A percentile compares a stretch with the other conserved stretches of the same genome.
phyloP scores from a whole-genome alignment of 2,797 vertebrate species.

The Rhincodon typus region DNA sequence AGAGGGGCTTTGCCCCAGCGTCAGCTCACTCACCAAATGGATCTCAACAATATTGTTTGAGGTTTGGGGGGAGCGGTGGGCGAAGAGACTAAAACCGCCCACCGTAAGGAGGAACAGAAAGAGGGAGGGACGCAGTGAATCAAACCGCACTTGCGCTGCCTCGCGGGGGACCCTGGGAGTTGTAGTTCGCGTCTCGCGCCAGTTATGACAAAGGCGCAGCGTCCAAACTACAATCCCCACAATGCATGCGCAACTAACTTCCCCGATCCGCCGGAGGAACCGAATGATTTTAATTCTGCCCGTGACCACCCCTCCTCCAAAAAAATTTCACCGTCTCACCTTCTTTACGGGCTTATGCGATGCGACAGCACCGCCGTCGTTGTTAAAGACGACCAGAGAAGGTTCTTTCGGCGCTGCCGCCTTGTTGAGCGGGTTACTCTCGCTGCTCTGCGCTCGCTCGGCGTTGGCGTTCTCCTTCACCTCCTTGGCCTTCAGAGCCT shows the following conservation, averaged over 20 bases:
- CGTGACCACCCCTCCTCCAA: neutral
- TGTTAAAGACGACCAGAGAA: neutral
- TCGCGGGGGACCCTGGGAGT: too few species aligned
- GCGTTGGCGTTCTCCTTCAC: slow-evolving; percentile 33
- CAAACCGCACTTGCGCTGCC: neutral
- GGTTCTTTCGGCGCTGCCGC: neutral
- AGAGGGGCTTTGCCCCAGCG: neutral
- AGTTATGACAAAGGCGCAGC: too few species aligned
- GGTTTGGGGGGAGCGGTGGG: neutral
- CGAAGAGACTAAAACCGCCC: neutral
- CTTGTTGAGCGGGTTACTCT: neutral
- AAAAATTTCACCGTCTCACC: neutral
- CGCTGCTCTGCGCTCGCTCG: slow-evolving; percentile 9
- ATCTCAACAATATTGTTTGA: neutral
- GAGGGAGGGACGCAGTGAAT: neutral
- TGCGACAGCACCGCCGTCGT: slow-evolving; percentile 6
- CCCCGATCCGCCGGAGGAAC: too few species aligned
- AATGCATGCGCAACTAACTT: neutral
- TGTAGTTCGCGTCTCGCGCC: neutral
- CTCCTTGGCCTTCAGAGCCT: slow-evolving; percentile 27
- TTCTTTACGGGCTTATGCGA: slow-evolving; percentile 30
- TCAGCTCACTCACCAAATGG: neutral
- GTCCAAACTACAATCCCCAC: neutral
- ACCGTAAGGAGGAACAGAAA: neutral
- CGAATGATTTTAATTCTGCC: too few species aligned